Evolutionary conservation across 2,888 invertebrate species (phyloP), one percentile per base, ranked within the genome.

Genomic region (Diaphora mendica): DNA sequence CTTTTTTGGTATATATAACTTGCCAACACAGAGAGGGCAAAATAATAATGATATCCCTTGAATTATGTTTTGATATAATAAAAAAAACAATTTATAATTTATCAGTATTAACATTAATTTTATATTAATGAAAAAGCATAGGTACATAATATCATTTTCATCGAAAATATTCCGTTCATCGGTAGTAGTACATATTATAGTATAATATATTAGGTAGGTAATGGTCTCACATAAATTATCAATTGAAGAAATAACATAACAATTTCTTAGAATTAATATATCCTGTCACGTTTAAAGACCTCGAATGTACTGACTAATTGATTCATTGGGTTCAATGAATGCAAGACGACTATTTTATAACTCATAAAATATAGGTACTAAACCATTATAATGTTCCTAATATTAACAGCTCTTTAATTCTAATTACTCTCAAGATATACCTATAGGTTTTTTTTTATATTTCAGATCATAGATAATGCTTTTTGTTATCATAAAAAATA

Each of bases 241-340:
- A 30, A 23, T 35, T 23, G 2, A 35, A 23, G 23, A 51, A 68
- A 35, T 33, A 68, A 68, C 15, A 68, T 8, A 17, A 13, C 68
- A 66, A 35, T 55, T 68, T 44, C 48, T 55, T 44, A 23, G 64
- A 68, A 64, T 23, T 42, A 8, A 35, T 70, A 23, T 48, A 20
- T 55, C 26, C 26, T 66, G 30, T 30, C 11, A 33, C 51, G 17
- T 17, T 33, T 55, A 39, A 64, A 67, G 44, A 48, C 65, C 39
- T 66, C 67, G 74, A 79, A 84, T 69, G n/a, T 62, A 64, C 67
- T 67, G 23, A 76, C 68, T 72, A 72, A 72, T 72, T 72, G 66
- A 67, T 44, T 71, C 66, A 59, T 62, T 3, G 64, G 70, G 76
- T 72, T 76, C 68, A 75, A 62, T 76, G 64, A 39, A 74, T 64